Conservation (phyloP, 2,797 vertebrate species). For the Coreius guichenoti region DNA sequence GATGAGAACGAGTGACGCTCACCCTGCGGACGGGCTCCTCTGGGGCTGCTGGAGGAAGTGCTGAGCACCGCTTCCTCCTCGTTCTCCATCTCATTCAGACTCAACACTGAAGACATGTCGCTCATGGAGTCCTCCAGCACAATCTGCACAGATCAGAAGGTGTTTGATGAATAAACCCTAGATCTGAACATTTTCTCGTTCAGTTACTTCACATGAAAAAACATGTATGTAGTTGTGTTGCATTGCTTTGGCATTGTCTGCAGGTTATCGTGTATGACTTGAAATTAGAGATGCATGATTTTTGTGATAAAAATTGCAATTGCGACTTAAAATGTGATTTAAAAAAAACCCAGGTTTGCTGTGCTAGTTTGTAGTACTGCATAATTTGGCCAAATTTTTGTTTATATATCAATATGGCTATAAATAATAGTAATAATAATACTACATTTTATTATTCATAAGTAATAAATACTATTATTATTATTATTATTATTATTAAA, state of each 20-base stretch:
- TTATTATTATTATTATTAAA: no score
- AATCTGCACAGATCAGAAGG: conserved; percentile 60
- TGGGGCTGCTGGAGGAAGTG: conserved; percentile 62
- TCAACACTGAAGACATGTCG: conserved; percentile 70
- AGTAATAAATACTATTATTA: no score
- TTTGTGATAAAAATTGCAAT: no score
- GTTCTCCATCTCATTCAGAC: conserved; percentile 69
- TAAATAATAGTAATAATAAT: neutral
- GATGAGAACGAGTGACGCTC: neutral
- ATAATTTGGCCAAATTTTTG: neutral
- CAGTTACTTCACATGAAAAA: neutral
- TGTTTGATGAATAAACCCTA: neutral
- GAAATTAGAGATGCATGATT: neutral
- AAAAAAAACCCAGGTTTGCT: no score
- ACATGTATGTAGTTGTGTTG: neutral
- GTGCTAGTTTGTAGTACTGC: neutral
- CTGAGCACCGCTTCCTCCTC: conserved; percentile 58
- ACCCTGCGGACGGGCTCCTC: conserved; percentile 65
- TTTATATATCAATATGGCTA: neutral
- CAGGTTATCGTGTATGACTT: neutral
- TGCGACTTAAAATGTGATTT: no score
- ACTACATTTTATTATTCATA: no score
- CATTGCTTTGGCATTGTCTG: neutral
- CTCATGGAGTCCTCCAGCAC: conserved; percentile 68
- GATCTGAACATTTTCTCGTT: neutral